Evolutionary conservation across 2,888 invertebrate genomes (phyloP).

Genomic region (Troilus luridus): DNA sequence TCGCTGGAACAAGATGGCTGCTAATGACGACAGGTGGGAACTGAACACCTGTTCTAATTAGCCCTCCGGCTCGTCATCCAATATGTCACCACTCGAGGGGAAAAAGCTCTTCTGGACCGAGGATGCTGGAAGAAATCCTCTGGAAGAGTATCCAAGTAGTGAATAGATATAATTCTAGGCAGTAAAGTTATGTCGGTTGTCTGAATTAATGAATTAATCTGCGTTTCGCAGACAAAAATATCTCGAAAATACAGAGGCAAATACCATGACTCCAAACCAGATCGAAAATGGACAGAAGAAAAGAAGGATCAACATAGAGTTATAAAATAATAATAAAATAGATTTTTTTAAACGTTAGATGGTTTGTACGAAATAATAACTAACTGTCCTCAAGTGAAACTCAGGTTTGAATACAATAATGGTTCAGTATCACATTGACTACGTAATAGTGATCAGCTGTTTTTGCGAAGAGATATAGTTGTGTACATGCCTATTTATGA

Average conservation of each 20-base stretch:
- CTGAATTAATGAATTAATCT: not conserved
- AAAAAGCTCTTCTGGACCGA: not conserved
- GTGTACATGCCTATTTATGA: no score
- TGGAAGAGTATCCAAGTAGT: not conserved
- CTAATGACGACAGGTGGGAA: slow-evolving; percentile 46
- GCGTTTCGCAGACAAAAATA: not conserved
- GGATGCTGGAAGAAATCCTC: not conserved
- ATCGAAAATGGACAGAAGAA: no score
- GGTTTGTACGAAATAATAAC: no score
- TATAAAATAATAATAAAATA: no score
- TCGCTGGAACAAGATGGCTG: slow-evolving; percentile 34
- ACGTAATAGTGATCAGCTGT: no score
- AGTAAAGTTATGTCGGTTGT: not conserved
- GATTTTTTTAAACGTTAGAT: no score
- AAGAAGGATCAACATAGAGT: no score
- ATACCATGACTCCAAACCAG: no score
- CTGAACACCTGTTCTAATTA: slow-evolving; percentile 53
- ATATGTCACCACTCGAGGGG: not conserved
- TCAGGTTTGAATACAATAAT: no score
- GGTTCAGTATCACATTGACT: no score
- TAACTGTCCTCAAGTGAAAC: no score
- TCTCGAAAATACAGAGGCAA: not conserved
- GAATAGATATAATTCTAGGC: not conserved
- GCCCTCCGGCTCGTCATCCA: not conserved
- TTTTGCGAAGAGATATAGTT: no score